Evolutionary conservation across 2,888 invertebrate genomes (phyloP), one percentile per base, ranked within the genome.

Genomic region (Plagodis pulveraria): DNA sequence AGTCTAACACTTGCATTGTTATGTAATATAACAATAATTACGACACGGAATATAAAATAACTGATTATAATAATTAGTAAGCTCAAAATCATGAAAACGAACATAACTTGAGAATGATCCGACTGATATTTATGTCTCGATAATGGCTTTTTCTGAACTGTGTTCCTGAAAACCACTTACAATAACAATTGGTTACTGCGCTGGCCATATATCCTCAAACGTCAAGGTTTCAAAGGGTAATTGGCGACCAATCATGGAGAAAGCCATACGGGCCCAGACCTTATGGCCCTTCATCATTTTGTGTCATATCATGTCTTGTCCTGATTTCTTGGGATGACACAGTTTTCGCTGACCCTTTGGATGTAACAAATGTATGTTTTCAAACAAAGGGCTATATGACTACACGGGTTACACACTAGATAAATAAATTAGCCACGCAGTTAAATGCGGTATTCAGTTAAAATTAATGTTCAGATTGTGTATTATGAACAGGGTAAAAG

Each of bases 211-310:
- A 80, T 77, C 73, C 72, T 64, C 67, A 62, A 58, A 66, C 50
- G 59, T 78, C 73, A 73, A 66, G 70, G 73, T 71, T 73, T 34
- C 42, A 72, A 73, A 73, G 73, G 73, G 77, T 85, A 85, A 87
- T 85, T 83, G 80, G 79, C 72, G 56, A 73, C 77, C 84, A 81
- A 84, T 84, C 81, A 79, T 69, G 78, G 87, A 76, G 87, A 88
- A 87, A 87, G 87, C 69, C 76, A 60, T 66, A 71, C 71, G 73
- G 72, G 69, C 67, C 71, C 70, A 69, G 73, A 73, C 72, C 74
- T 36, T 38, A 54, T 58, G 62, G 59, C 64, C 54, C 62, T 64
- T 61, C 56, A 57, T 66, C 77, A 78, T 76, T 71, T 65, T 63
- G 58, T 74, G 69, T 72, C 76, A 73, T 71, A 72, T 70, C 75